Conservation (phyloP, 1,140 invertebrate species). For the Leptestheria dahalacensis region DNA sequence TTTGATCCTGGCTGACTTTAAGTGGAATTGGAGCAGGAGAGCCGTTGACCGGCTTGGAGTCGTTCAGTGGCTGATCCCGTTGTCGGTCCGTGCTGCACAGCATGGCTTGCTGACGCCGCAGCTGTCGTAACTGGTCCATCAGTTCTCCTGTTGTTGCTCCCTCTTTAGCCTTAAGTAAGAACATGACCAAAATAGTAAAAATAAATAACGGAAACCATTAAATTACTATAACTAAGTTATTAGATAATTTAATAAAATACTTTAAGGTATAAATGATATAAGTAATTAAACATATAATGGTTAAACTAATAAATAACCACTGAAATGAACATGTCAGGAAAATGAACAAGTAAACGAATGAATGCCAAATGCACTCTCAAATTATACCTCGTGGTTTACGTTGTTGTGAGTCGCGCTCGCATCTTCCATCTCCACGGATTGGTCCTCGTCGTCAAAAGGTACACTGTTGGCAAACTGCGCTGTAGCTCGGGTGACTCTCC, state of each 20-base stretch:
- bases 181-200: not conserved
- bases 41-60: not conserved
- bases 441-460: not conserved
- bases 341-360: not conserved
- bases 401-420: too few relatives aligned
- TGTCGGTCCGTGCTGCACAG: conserved; percentile 5
- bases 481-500: conserved; percentile 1
- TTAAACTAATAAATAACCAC: not conserved
- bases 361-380: too few relatives aligned
- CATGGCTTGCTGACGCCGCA: conserved; percentile 1
- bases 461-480: not conserved
- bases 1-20: not conserved
- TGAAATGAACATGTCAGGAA: not conserved
- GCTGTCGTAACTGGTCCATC: not conserved
- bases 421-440: too few relatives aligned
- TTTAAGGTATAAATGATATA: too few relatives aligned
- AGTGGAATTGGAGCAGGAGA: not conserved
- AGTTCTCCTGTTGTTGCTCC: not conserved
- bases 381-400: too few relatives aligned
- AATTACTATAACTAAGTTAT: not conserved
- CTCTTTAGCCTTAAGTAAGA: not conserved
- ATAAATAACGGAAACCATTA: too few relatives aligned
- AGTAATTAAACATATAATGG: too few relatives aligned
- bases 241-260: not conserved
- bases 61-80: not conserved